Conservation (phyloP, 2,113 vertebrate species). For the Leuciscus idus region DNA sequence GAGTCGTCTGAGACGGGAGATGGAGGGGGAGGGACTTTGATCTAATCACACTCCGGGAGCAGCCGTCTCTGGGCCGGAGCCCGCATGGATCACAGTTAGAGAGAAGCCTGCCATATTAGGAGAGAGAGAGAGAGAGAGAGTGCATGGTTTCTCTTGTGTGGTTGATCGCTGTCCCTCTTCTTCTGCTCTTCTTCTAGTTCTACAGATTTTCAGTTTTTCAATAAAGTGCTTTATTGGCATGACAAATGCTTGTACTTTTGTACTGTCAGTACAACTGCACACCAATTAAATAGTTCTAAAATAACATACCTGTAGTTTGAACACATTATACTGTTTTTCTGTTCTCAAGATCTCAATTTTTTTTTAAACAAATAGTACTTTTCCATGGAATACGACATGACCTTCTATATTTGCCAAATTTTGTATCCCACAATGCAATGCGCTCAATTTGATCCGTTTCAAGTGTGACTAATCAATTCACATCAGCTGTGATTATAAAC, state of each 20-base stretch:
- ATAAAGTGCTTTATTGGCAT: neutral
- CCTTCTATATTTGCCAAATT: neutral
- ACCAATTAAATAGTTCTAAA: neutral
- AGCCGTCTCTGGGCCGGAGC: constrained; percentile 78
- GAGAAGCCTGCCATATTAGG: constrained; percentile 88
- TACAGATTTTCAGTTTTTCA: neutral
- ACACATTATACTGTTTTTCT: neutral
- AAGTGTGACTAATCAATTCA: neutral
- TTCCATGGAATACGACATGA: neutral
- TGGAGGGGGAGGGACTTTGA: constrained; percentile 66
- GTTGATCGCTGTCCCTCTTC: constrained; percentile 25
- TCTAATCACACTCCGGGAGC: constrained; percentile 82
- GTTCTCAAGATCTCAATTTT: neutral
- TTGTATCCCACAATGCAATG: neutral
- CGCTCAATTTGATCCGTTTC: neutral
- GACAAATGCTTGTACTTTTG: neutral
- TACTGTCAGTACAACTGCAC: neutral
- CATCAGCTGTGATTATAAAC: neutral
- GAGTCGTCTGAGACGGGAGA: constrained; percentile 23
- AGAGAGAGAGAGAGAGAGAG: constrained; percentile 69
- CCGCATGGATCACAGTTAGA: constrained; percentile 78
- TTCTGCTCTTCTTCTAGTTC: neutral
- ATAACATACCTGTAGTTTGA: neutral
- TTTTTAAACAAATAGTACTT: neutral
- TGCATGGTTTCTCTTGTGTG: neutral